Conservation (phyloP, 2,113 vertebrate species). For the Mandrillus leucophaeus region DNA sequence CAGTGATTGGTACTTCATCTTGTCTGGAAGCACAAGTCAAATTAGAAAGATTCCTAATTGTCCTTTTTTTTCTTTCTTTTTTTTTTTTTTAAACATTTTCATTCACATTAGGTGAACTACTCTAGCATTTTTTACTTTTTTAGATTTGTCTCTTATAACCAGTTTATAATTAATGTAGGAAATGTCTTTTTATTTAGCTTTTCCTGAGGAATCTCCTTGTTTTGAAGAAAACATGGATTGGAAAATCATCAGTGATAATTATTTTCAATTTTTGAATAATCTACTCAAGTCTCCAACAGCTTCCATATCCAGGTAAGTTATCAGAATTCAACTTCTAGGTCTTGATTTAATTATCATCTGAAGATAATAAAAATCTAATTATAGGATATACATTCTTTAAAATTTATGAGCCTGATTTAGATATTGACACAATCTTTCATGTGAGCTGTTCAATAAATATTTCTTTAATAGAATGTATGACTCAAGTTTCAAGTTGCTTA, state of each 20-base stretch:
- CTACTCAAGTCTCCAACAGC: conserved; percentile 55
- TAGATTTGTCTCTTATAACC: not conserved
- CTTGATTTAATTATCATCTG: not conserved
- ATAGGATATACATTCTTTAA: not conserved
- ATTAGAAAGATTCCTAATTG: not conserved
- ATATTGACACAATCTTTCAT: not conserved
- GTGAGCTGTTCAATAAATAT: not conserved
- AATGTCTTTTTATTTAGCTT: conserved; percentile 60
- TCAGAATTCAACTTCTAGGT: not conserved
- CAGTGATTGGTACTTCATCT: not conserved
- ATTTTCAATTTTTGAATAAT: conserved; percentile 71
- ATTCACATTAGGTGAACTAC: not conserved
- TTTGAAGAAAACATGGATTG: conserved; percentile 67
- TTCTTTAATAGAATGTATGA: not conserved
- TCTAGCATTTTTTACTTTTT: not conserved
- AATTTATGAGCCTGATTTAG: not conserved
- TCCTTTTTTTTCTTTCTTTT: too few species aligned
- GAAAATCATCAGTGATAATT: conserved; percentile 68
- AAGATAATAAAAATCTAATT: not conserved
- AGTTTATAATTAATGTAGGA: not conserved
- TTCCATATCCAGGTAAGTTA: conserved; percentile 69
- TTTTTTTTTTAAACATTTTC: not conserved
- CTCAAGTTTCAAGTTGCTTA: not conserved
- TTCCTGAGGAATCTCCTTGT: conserved; percentile 59
- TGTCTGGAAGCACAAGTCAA: not conserved